Conservation (phyloP, 1,140 invertebrate genomes). For the Drosophila murphyi region DNA sequence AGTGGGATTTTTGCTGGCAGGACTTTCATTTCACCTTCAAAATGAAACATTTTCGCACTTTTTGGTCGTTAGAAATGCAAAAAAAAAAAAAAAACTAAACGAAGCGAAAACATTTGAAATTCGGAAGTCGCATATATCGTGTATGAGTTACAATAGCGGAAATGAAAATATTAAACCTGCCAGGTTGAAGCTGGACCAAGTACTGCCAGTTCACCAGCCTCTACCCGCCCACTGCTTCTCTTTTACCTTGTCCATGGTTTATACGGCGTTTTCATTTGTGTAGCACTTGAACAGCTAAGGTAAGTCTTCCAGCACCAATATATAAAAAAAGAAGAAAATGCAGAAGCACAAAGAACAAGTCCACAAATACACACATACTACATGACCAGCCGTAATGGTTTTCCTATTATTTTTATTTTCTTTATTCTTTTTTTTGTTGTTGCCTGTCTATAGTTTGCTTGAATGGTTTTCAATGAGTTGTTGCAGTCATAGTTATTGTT, state of each 20-base stretch:
- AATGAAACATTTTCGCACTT: conserved; percentile 42
- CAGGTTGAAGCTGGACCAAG: conserved; percentile 19
- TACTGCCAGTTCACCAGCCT: background rate
- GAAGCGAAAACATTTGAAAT: background rate
- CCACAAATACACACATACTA: conserved; percentile 17
- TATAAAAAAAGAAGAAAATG: conserved; percentile 11
- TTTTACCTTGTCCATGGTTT: background rate
- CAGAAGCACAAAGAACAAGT: conserved; percentile 30
- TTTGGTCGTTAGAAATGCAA: conserved; percentile 29
- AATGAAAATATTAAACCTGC: conserved; percentile 76
- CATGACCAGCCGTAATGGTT: conserved; percentile 25
- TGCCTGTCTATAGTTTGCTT: conserved; percentile 42
- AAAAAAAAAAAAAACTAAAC: conserved; percentile 20
- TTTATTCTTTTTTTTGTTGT: conserved; percentile 26
- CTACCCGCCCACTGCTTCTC: background rate
- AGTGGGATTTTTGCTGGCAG: conserved; percentile 18
- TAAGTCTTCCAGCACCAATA: background rate
- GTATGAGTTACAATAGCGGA: conserved; percentile 67
- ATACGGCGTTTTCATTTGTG: conserved; percentile 27
- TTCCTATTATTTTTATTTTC: conserved; percentile 15
- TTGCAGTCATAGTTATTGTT: conserved; percentile 13
- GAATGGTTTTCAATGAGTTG: conserved; percentile 53
- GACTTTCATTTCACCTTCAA: conserved; percentile 79
- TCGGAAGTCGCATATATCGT: conserved; percentile 71
- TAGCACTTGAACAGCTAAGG: conserved; percentile 31